Evolutionary conservation across 92 coral and sea anemone species (phyloP), one percentile per base, ranked within the genome.

Genomic region (Pocillopora grandis): DNA sequence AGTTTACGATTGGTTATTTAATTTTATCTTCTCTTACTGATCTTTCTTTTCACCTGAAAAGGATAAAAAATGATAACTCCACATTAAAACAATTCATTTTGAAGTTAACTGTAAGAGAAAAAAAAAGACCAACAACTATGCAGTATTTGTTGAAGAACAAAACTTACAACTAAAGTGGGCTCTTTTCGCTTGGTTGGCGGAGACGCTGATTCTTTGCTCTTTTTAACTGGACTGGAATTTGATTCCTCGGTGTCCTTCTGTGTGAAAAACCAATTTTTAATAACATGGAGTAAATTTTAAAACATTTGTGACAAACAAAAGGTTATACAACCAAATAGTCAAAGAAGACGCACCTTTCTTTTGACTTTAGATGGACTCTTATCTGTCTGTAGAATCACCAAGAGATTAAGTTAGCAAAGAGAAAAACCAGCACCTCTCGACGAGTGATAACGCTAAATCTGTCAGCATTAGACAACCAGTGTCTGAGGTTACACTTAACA

Each of bases 11-110:
- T 58, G 62, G 10, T 73, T 55, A 9, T n/a, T 66, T 0, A n/a
- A 3, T 23, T 83, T 83, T 55, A 83, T 83, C 86, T 83, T 3
- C 79, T 77, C 65, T 83, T 83, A 55, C 72, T 73, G 57, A 21
- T 63, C 58, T 83, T 83, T 36, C 56, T 62, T 49, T 83, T 83
- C 15, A 83, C 78, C 86, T 83, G 3, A 56, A 64, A 74, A 19
- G 5, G 33, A 63, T 18, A 16, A 71, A 19, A 48, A 1, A 57
- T 12, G 20, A 66, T 20, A 12, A 15, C 4, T 13, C n/a, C 21
- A 13, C 11, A n/a, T 67, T 13, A 16, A 20, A n/a, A 31, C 33
- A 36, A 9, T 67, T 17, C 5, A 20, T 31, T n/a, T n/a, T 15
- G 49, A 20, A 42, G 52, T 7, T 42, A 42, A n/a, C 33, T 23